Evolutionary conservation across 1,140 invertebrate genomes (phyloP), one percentile per base, ranked within the genome.

Genomic region (Atta colombica): DNA sequence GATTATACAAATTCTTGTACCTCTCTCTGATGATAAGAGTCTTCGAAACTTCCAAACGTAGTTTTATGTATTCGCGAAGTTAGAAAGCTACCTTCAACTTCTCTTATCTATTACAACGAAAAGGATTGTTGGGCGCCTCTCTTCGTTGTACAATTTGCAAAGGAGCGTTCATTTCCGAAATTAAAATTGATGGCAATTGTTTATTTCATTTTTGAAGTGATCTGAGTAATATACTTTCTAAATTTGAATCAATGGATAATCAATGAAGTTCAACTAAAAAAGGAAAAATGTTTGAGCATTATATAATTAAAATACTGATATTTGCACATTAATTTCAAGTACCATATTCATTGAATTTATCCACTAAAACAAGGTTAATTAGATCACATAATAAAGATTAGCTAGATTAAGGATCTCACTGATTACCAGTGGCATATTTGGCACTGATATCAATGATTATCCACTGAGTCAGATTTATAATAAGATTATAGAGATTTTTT

Each of bases 61-160:
- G 16, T 63, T 63, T 16, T 61, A 45, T 39, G 25, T 31, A 39
- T 51, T 72, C 53, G 53, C 2, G 16, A 58, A 28, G 21, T 25
- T 2, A 77, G 25, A 16, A 60, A 16, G 14, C 18, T 35, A 35
- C 6, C 55, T 35, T 61, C 16, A 61, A 21, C 7, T 35, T 63
- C 31, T 60, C n/a, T 77, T 60, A 77, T 77, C 35, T 31, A 16
- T 16, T 75, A 18, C 35, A 35, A 60, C 21, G 35, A 28, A 77
- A 31, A 77, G 55, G 55, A 25, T 74, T 58, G 71, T 28, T 39
- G 45, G 74, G 21, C 16, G 16, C 8, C 7, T 77, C 58, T 45
- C 10, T 16, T 63, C 2, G 39, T 63, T 12, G 14, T 21, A 16
- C 49, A 51, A 4, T 77, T 78, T 31, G 16, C 31, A 21, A 49